Base-by-base conservation (phyloP, 2,888 invertebrate genomes). In the Petrolisthes manimaculis region DNA sequence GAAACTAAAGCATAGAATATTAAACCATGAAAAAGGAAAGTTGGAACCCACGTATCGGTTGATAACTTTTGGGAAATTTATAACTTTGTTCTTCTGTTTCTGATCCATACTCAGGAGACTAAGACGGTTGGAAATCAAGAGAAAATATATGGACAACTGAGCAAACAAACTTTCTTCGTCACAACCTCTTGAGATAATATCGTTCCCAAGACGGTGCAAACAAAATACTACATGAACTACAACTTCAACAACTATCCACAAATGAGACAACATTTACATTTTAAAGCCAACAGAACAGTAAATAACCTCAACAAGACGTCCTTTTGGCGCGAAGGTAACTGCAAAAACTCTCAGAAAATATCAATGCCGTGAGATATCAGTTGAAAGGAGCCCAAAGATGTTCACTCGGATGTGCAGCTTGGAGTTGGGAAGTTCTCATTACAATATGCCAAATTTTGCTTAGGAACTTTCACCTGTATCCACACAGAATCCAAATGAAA, bases 401-500 rank as follows among this genome's bases (percentile, higher is more conserved):
- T 80, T 55, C 80, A 80, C n/a, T 55, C 80, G 80, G 0, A 80
- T 54, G 56, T 3, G 80, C 56, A 61, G 61, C 80, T 56, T 55
- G 55, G 61, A 80, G 4, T 1, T 77, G 71, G 4, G 71, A n/a
- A 71, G 4, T 77, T 53, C 77, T 0, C 51, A n/a, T 77, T 8
- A 5, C 8, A 2, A 24, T 37, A 0, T 4, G 24, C 77, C 1
- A 53, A 77, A 51, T 77, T 51, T 14, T 77, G 77, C 8, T 77
- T 51, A 3, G 37, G 77, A 51, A 56, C 9, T 24, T 80, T 80
- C 55, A 80, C 6, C 80, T 80, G 54, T 56, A 80, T 21, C 4
- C 80, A 80, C 5, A 80, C 80, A 80, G 54, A 21, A 80, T 80
- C 56, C 83, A 83, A 74, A 83, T 83, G 9, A 56, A 82, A 67